Percentiles rank a stretch among this genome's conserved stretches.
phyloP scores from a whole-genome alignment of 2,888 invertebrate genomes.

The Dicyrtomina minuta region DNA sequence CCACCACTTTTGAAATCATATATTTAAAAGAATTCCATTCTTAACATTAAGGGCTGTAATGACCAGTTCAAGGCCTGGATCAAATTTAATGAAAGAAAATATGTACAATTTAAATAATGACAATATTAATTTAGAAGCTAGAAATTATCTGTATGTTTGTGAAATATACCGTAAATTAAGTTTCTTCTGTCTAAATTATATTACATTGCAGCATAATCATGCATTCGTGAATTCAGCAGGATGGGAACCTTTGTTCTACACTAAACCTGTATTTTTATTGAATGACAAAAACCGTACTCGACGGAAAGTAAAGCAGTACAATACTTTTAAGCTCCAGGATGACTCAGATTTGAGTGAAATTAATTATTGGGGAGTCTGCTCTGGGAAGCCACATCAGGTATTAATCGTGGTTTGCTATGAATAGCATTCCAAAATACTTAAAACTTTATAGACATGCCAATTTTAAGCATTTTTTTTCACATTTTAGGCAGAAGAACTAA shows the following conservation, averaged over 20 bases:
- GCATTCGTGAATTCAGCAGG: not conserved
- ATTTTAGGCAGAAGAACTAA: conserved; percentile 11
- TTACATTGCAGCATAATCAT: not conserved
- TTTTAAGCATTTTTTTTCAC: too few species aligned
- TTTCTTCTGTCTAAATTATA: not conserved
- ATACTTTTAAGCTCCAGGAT: not conserved
- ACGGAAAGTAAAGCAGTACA: not conserved
- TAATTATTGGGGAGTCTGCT: conserved; percentile 6
- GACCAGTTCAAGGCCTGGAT: too few species aligned
- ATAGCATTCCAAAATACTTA: not conserved
- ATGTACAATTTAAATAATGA: too few species aligned
- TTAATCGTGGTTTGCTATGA: not conserved
- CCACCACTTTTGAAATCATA: not conserved
- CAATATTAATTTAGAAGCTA: too few species aligned
- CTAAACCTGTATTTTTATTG: not conserved
- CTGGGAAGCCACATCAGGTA: conserved; percentile 7
- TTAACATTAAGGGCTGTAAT: too few species aligned
- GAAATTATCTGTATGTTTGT: too few species aligned
- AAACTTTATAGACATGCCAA: too few species aligned
- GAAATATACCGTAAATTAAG: too few species aligned
- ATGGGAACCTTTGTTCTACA: conserved; percentile 2
- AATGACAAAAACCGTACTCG: not conserved
- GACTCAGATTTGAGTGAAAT: not conserved
- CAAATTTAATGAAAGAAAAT: too few species aligned
- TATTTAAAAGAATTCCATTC: not conserved